These are phyloP conservation scores for Phasianus colchicus DNA, from an alignment of 2,113 vertebrate genomes.

Conservation along the genomic window DNA sequence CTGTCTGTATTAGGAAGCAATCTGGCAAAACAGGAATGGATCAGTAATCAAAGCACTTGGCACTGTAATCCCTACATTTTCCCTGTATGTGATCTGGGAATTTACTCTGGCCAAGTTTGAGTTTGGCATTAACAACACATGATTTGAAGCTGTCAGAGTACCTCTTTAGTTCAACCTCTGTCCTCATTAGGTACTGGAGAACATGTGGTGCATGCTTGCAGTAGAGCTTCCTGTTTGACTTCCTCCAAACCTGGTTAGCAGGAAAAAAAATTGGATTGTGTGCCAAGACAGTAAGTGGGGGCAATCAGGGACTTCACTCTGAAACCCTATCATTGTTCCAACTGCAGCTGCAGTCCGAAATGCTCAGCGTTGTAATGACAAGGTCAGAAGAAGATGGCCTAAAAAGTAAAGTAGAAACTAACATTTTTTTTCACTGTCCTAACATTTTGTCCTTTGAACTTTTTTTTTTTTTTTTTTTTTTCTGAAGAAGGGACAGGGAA, in stretches of 20 bases:
- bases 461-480: background rate
- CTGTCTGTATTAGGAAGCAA: background rate
- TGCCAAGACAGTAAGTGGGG: background rate
- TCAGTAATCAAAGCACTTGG: background rate
- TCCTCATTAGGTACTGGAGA: background rate
- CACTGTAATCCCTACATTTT: background rate
- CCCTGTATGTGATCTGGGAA: rapidly evolving
- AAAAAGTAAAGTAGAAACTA: background rate
- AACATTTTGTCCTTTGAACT: background rate
- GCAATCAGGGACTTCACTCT: background rate
- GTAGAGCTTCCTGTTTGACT: background rate
- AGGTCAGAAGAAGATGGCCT: background rate
- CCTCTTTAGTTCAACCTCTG: background rate
- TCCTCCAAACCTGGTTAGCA: background rate
- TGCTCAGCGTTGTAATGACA: background rate
- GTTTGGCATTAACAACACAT: background rate
- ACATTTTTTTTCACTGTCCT: background rate
- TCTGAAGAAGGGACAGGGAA: background rate
- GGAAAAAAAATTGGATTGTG: background rate
- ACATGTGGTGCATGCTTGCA: background rate
- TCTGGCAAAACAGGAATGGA: background rate
- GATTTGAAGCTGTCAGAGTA: background rate
- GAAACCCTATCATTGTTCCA: background rate
- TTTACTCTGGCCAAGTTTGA: background rate
- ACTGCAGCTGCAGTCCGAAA: background rate